These are phyloP conservation scores for Porites rus DNA, from an alignment of 92 coral and sea anemone species.

Conservation along the genomic window DNA sequence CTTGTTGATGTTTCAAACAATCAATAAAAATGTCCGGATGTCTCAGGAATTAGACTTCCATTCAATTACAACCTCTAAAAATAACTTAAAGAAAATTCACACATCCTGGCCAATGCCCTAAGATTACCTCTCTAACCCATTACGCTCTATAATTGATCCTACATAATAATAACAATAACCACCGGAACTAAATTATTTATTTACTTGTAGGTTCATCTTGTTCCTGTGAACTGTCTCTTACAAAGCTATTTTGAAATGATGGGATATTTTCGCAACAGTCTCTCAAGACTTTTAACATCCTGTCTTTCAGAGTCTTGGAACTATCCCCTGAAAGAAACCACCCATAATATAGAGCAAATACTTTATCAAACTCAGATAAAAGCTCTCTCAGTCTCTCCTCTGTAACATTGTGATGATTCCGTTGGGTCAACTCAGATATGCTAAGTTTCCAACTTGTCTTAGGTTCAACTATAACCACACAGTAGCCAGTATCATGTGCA, in stretches of 20 bases:
- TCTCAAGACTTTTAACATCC: slow-evolving; percentile 5
- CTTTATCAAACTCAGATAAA: slow-evolving; percentile 42
- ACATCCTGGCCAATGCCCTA: too few species aligned
- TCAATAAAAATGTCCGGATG: neutral
- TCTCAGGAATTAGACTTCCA: too few species aligned
- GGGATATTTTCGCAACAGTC: slow-evolving; percentile 31
- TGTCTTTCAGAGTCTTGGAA: slow-evolving; percentile 19
- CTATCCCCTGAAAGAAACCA: slow-evolving; percentile 53
- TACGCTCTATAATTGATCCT: neutral
- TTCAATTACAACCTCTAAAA: too few species aligned
- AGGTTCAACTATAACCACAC: slow-evolving; percentile 62
- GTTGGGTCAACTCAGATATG: slow-evolving; percentile 27
- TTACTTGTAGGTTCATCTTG: neutral
- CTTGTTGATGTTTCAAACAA: too few species aligned
- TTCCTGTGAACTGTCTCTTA: neutral
- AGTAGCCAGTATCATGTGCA: slow-evolving; percentile 44
- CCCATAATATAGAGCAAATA: slow-evolving; percentile 48
- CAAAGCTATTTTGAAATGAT: slow-evolving; percentile 9
- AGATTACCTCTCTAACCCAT: neutral
- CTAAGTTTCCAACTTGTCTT: slow-evolving; percentile 57
- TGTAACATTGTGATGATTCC: slow-evolving; percentile 47
- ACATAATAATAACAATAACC: neutral
- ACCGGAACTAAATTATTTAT: neutral
- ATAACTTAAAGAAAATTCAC: too few species aligned
- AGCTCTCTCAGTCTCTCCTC: slow-evolving; percentile 11